phyloP scores from a whole-genome alignment of 92 coral and sea anemone species.

The Palythoa grandis region DNA sequence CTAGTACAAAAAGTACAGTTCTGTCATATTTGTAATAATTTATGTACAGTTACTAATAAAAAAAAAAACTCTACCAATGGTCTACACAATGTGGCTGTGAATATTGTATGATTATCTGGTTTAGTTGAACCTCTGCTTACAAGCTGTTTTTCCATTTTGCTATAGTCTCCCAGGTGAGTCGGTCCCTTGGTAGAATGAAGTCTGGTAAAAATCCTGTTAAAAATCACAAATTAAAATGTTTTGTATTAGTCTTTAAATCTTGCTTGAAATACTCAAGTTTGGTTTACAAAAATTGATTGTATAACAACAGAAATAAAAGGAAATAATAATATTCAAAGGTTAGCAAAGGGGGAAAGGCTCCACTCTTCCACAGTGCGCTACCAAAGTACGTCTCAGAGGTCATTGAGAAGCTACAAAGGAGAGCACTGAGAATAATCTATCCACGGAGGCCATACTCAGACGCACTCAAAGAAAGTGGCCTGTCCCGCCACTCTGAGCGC shows the following conservation, averaged over 20 bases:
- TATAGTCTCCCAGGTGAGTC: slow-evolving; percentile 66
- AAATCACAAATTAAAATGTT: neutral
- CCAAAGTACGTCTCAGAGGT: too few species aligned
- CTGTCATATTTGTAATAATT: too few species aligned
- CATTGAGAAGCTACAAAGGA: too few species aligned
- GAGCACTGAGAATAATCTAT: too few species aligned
- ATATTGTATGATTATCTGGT: neutral
- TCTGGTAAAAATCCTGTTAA: slow-evolving; percentile 55
- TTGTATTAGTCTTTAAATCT: neutral
- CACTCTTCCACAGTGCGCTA: too few species aligned
- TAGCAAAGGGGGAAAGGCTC: too few species aligned
- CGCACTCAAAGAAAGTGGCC: too few species aligned
- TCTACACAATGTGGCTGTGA: neutral
- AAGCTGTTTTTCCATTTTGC: slow-evolving; percentile 73
- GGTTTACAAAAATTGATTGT: neutral
- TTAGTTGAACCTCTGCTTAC: slow-evolving; percentile 40
- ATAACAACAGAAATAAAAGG: neutral
- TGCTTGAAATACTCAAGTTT: neutral
- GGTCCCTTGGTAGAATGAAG: slow-evolving; percentile 78
- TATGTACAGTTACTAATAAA: neutral
- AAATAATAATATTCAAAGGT: too few species aligned
- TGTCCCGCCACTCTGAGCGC: too few species aligned
- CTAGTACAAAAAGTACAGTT: too few species aligned
- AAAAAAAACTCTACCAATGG: too few species aligned
- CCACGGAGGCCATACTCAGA: too few species aligned